A percentile compares a stretch with the other conserved stretches of the same genome.
Conservation (phyloP, 2,113 vertebrate genomes). For the Notiomystis cincta region DNA sequence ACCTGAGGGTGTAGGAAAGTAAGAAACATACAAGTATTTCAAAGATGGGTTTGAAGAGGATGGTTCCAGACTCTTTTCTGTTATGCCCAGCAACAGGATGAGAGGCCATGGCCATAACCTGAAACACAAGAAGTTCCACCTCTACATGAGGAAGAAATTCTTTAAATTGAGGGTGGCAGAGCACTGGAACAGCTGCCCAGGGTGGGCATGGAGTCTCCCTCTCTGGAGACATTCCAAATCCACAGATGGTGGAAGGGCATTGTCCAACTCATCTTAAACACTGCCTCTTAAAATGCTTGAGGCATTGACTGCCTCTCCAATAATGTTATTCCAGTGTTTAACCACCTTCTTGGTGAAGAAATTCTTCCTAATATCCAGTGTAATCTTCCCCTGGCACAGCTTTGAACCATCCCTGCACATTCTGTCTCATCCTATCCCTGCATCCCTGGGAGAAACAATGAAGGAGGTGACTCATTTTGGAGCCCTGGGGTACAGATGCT, state of each 20-base stretch:
- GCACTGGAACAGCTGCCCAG: neutral
- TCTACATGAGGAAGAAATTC: neutral
- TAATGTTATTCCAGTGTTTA: neutral
- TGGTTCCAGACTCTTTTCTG: neutral
- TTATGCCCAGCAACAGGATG: neutral
- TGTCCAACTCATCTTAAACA: neutral
- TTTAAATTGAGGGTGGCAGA: neutral
- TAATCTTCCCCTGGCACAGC: neutral
- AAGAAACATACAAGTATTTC: neutral
- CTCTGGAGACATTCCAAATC: neutral
- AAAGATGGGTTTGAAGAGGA: neutral
- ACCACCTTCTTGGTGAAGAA: neutral
- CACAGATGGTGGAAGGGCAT: neutral
- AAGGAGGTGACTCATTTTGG: neutral
- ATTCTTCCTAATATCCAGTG: neutral
- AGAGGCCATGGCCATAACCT: neutral
- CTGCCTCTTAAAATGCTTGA: neutral
- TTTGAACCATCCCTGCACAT: neutral
- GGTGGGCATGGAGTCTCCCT: neutral
- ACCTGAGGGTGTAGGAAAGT: neutral
- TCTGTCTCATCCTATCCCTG: neutral
- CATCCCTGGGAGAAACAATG: too few species aligned
- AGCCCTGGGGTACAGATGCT: neutral
- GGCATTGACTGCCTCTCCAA: neutral
- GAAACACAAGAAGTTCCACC: neutral